Base-by-base conservation (phyloP, 2,888 invertebrate genomes). In the Eremobia ochroleuca region DNA sequence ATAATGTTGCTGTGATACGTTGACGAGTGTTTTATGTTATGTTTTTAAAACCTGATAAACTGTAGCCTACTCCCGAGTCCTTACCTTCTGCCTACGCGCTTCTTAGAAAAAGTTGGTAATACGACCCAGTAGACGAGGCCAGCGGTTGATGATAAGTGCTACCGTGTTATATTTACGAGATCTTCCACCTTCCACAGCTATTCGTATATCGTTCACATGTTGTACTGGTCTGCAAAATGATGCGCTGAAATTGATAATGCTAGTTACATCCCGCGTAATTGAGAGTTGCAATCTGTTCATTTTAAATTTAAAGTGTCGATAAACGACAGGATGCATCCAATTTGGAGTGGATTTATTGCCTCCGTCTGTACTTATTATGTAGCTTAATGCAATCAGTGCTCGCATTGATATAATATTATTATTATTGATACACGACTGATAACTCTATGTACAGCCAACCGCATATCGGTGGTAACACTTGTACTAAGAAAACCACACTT, bases 1-100 rank as follows among this genome's bases (percentile, higher is more conserved):
- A 49, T 73, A 68, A 69, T 79, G 66, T 76, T 71, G 65, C 61
- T 70, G 59, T 75, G 73, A 75, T 84, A 71, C 37, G 70, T 66
- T 59, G 71, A 9, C 28, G 58, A 61, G 66, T 67, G 40, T 75
- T 64, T 65, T 66, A 49, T 77, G 46, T 77, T 68, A 37, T 79
- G 34, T 76, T 84, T 82, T 77, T 71, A 80, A 76, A 79, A 67
- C 37, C 61, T 62, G 15, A 67, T 66, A 80, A 58, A 81, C 58
- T 76, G 49, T 55, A 68, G 69, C 70, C 73, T 74, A 81, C 66
- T 59, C 40, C 52, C 46, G 62, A 70, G 76, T 85, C 79, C 81
- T 85, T 77, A 73, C 72, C 46, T 46, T 58, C 73, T 74, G 31
- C 87, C 88, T 86, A 88, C 87, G 81, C 81, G 66, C 46, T 74